phyloP scores from a whole-genome alignment of 2,113 vertebrate genomes.

The Choloepus hoffmanni region DNA sequence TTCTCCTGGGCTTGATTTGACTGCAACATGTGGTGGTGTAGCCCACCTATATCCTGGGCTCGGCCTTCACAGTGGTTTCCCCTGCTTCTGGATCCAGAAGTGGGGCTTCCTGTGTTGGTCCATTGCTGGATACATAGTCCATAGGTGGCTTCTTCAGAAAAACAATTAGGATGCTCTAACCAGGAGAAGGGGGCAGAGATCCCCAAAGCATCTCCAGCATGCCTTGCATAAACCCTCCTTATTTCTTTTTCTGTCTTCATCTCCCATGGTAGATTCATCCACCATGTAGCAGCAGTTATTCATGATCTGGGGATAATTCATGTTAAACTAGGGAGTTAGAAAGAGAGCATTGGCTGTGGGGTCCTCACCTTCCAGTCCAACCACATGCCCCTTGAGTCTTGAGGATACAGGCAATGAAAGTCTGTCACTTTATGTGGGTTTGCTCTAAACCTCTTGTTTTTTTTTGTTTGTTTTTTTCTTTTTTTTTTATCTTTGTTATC shows the following conservation, averaged over 20 bases:
- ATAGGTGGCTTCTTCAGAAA: neutral
- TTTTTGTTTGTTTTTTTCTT: neutral
- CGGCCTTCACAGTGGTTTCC: too few relatives aligned
- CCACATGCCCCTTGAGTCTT: neutral
- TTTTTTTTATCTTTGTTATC: neutral
- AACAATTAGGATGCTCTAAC: neutral
- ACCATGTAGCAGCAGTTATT: neutral
- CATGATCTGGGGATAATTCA: neutral
- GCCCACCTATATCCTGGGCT: neutral
- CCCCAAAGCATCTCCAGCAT: neutral
- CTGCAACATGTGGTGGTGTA: too few relatives aligned
- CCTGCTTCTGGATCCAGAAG: too few relatives aligned
- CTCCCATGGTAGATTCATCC: accelerated
- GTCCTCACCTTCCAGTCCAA: neutral
- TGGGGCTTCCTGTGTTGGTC: too few relatives aligned
- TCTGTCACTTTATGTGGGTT: neutral
- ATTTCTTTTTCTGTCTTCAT: neutral
- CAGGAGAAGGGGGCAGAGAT: neutral
- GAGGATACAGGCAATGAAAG: neutral
- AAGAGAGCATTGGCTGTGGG: accelerated
- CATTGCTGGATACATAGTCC: too few relatives aligned
- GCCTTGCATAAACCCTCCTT: accelerated
- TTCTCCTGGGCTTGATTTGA: neutral
- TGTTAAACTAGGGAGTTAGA: neutral
- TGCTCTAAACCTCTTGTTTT: neutral